Base-by-base conservation (phyloP, 2,888 invertebrate genomes). In the Cloeon dipterum region DNA sequence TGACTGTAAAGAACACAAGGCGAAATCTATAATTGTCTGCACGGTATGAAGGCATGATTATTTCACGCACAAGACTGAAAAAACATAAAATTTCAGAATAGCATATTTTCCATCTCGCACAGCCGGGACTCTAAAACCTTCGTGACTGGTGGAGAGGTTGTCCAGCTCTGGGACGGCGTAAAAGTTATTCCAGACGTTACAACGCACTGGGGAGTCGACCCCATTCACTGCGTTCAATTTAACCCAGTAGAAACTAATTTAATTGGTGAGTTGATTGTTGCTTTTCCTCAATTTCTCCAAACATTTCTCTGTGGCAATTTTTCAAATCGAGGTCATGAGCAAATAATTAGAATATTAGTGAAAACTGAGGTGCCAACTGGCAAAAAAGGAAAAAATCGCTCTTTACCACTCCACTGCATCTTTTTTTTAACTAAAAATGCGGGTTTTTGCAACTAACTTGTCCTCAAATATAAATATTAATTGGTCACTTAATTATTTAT, bases 141-240 rank as follows among this genome's bases (percentile, higher is more conserved):
- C 63, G 94, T 85, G 2, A 96, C 94, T 1, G 85, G 88, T 54
- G 98, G 98, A 5, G 89, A 96, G 56, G 67, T 74, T 38, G 89
- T 94, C 44, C 78, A 86, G 44, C 59, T 98, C 29, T 98, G 96
- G 94, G 91, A 94, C 50, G 77, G 76, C 43, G 70, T 71, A 19
- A 67, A 91, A 45, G 82, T 77, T 56, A 86, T 86, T 56, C 91
- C 94, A 0, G 60, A 89, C 1, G 70, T 74, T 51, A 72, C 76
- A 7, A 78, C 83, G 44, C 68, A 76, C 50, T 94, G 93, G 93
- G 94, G 93, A 25, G 76, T 82, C 1, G 94, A 96, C 54, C 88
- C 82, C 49, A 66, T 93, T 43, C 77, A 83, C 50, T 72, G 77
- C 53, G 70, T 94, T 35, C 70, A 77, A 44, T 98, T 83, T 52